A percentile compares a stretch with the other conserved stretches of the same genome.
phyloP scores from a whole-genome alignment of 2,888 invertebrate species.

The Dasysyrphus albostriatus region DNA sequence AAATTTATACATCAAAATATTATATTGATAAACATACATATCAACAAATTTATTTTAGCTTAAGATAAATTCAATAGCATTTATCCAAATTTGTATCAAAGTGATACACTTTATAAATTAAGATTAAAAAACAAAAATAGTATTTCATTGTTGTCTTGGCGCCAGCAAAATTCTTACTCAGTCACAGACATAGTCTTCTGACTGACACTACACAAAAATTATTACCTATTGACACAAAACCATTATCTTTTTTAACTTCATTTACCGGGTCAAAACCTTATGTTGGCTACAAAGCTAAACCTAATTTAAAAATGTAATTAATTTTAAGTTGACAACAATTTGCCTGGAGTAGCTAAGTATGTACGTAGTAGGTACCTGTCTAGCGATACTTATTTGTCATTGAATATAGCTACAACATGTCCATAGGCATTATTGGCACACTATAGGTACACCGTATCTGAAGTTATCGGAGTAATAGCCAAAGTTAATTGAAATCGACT shows the following conservation, averaged over 20 bases:
- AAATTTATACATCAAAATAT: no score
- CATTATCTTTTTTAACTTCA: constrained; percentile 12
- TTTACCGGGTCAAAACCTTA: constrained; percentile 16
- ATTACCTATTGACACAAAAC: constrained; percentile 1
- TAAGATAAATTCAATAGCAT: no score
- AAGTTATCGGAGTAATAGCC: constrained; percentile 13
- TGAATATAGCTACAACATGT: background rate
- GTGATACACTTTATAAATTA: no score
- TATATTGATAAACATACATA: no score
- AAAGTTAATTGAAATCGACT: constrained; percentile 53
- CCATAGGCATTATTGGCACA: constrained; percentile 26
- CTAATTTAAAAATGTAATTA: constrained; percentile 37
- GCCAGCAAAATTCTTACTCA: background rate
- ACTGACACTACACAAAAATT: background rate
- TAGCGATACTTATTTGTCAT: constrained; percentile 27
- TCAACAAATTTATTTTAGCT: no score
- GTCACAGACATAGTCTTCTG: background rate
- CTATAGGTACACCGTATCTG: background rate
- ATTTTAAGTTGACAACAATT: constrained; percentile 41
- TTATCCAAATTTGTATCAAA: no score
- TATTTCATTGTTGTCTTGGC: background rate
- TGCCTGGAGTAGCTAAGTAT: constrained; percentile 8
- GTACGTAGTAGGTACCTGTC: background rate
- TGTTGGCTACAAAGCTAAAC: background rate
- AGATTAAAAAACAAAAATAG: no score